A percentile compares a stretch with the other conserved stretches of the same genome.
Conservation (phyloP, 1,140 invertebrate species). For the Melitaea cinxia region DNA sequence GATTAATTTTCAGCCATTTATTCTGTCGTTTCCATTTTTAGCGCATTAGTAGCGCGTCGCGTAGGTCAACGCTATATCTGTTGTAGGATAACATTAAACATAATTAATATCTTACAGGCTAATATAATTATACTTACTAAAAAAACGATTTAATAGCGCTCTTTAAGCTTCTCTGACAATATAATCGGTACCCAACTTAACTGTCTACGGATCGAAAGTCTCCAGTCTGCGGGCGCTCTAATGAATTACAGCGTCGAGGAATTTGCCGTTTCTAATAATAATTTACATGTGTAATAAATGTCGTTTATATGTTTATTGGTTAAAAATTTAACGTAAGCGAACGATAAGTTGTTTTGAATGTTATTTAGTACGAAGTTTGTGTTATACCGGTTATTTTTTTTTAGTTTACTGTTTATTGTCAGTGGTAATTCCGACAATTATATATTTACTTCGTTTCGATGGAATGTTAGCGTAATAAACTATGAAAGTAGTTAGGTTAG, state of each 20-base stretch:
- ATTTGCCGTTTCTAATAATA: constrained; percentile 2
- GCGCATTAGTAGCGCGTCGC: too few relatives aligned
- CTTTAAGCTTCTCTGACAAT: too few relatives aligned
- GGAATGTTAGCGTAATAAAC: not conserved
- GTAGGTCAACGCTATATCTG: too few relatives aligned
- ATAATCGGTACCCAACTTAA: too few relatives aligned
- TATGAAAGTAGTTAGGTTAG: not conserved
- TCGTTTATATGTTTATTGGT: constrained; percentile 8
- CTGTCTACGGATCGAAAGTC: too few relatives aligned
- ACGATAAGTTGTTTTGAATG: not conserved
- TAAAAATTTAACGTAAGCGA: not conserved
- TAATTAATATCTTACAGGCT: too few relatives aligned
- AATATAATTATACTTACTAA: too few relatives aligned
- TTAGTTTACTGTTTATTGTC: not conserved
- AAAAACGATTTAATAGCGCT: too few relatives aligned
- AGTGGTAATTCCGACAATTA: not conserved
- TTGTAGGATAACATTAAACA: too few relatives aligned
- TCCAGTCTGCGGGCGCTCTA: too few relatives aligned
- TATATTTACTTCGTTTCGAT: not conserved
- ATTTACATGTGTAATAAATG: constrained; percentile 1
- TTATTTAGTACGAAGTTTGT: not conserved
- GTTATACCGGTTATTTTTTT: not conserved
- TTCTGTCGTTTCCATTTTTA: too few relatives aligned
- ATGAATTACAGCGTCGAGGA: not conserved
- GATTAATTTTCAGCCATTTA: too few relatives aligned